Evolutionary conservation across 1,140 invertebrate genomes (phyloP), one percentile per base, ranked within the genome.

Genomic region (Ceratosolen solmsi): DNA sequence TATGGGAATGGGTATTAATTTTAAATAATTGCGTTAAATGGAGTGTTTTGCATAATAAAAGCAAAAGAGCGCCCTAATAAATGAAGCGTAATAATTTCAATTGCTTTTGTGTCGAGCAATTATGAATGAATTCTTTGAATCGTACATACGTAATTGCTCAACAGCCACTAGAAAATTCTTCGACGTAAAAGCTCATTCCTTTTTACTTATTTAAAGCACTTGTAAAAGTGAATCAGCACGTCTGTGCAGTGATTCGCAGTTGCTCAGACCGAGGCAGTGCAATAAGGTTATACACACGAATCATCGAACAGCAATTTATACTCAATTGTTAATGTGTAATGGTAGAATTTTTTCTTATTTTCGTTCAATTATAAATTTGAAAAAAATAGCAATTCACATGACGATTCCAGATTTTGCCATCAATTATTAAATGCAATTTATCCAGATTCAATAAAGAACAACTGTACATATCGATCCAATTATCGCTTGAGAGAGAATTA

Each of bases 291-390:
- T 68, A 68, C 20, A 33, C 63, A 38, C 63, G 54, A 75, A 75
- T 75, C 73, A 75, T 75, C 51, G 33, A 60, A n/a, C 36, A 5
- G 17, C 30, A 75, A 75, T 58, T 75, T 75, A 75, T 38, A 25
- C 56, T 38, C 33, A 25, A 75, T 75, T 75, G 54, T 60, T 33
- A 58, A 75, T 27, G 36, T 25, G 60, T 60, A 36, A 33, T 75
- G 73, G 27, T 17, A 75, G 49, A 13, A 73, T 84, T 84, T 80
- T 83, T 84, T 84, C 83, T 81, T 58, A n/a, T 1, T 17, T 68
- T 22, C 0, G 11, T 36, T 65, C 63, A 65, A 65, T 68, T 68
- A 68, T 38, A 2, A 68, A 68, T 68, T 17, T 22, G 17, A 38
- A 68, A n/a, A 54, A 68, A 36, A 33, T 7, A 20, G 25, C 38